Conservation (phyloP, 2,797 vertebrate genomes). For the Mormyrops attenuatus region DNA sequence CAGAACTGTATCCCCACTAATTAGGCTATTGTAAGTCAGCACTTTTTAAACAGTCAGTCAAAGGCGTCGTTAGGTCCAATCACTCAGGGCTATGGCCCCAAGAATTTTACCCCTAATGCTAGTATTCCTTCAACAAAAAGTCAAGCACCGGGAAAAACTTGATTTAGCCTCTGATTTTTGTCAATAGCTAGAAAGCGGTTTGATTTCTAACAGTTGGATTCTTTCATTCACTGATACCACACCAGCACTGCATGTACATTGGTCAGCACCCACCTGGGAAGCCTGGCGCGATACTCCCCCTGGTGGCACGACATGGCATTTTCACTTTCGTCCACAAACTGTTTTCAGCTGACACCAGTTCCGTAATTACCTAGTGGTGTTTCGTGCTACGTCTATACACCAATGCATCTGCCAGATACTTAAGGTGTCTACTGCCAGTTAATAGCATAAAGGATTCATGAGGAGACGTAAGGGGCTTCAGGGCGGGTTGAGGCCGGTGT, state of each 20-base stretch:
- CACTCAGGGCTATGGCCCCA: not conserved
- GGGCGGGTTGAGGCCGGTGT: not conserved
- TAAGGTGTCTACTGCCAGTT: not conserved
- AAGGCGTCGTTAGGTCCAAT: not conserved
- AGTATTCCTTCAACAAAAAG: not conserved
- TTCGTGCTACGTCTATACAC: not conserved
- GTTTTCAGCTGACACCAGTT: not conserved
- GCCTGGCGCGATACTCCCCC: not conserved
- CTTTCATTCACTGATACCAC: not conserved
- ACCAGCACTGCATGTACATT: not conserved
- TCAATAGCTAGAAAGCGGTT: not conserved
- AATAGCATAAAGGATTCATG: not conserved
- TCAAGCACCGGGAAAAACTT: not conserved
- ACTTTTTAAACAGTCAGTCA: not conserved
- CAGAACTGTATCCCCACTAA: not conserved
- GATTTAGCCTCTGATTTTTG: not conserved
- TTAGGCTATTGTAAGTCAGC: not conserved
- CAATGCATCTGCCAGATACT: not conserved
- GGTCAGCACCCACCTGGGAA: not conserved
- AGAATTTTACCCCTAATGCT: not conserved
- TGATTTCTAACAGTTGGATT: not conserved
- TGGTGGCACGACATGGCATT: not conserved
- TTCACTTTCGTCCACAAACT: not conserved
- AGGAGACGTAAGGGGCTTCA: not conserved
- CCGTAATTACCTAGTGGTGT: not conserved